phyloP scores from a whole-genome alignment of 2,888 invertebrate genomes.

The Melieria omissa region DNA sequence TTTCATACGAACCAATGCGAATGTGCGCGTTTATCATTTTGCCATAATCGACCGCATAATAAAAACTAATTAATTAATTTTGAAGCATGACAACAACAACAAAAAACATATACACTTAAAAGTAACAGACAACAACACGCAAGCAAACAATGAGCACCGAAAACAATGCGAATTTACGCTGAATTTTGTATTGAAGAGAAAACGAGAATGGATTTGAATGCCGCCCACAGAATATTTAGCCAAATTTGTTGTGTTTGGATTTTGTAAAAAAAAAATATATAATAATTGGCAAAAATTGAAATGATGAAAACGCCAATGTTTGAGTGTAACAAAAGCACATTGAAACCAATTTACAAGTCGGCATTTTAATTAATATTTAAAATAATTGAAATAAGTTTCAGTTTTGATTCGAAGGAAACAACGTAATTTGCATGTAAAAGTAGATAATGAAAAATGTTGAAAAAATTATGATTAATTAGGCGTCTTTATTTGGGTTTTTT shows the following conservation, averaged over 20 bases:
- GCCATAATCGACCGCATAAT: not conserved
- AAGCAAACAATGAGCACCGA: not conserved
- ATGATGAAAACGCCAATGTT: not conserved
- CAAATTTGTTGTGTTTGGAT: not conserved
- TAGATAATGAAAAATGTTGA: too few relatives aligned
- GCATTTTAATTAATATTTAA: conserved; percentile 3
- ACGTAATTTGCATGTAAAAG: too few relatives aligned
- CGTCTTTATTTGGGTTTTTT: too few relatives aligned
- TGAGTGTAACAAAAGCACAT: too few relatives aligned
- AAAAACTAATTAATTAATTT: conserved; percentile 8
- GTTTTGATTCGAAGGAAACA: too few relatives aligned
- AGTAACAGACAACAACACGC: not conserved
- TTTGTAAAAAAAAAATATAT: too few relatives aligned
- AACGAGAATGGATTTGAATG: not conserved
- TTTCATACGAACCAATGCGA: not conserved
- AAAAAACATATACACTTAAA: not conserved
- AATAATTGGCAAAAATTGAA: not conserved
- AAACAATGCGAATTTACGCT: not conserved
- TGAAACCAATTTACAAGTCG: not conserved
- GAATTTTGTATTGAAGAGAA: not conserved
- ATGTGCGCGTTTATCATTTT: not conserved
- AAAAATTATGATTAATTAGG: too few relatives aligned
- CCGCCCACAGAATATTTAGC: not conserved
- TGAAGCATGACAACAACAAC: not conserved
- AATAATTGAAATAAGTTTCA: not conserved